Base-by-base conservation (phyloP, 2,113 vertebrate species). In the Hemibates koningsi region DNA sequence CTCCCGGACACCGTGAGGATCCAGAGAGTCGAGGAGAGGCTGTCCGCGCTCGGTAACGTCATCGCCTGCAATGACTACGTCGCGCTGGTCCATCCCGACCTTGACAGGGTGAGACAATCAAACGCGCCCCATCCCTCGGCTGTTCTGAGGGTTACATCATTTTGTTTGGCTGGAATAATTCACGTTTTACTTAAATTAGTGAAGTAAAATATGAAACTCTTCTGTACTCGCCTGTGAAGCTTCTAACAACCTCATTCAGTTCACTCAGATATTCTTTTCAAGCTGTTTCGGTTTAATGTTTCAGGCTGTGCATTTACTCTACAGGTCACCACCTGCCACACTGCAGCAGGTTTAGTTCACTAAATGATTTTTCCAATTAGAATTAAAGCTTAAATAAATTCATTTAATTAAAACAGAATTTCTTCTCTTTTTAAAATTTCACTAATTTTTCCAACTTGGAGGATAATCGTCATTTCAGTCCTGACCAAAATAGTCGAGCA, bases 31-130 rank as follows among this genome's bases (percentile, higher is more conserved):
- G 98, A 99, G 92, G 98, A 99, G 92, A 93, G 98, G 1, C 96
- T 99, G 1, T 99, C 98, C 0, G 99, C 98, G 0, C 96, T 99
- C 52, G 99, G 99, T n/a, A 99, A 99, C 3, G 98, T 99, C 90
- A 96, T 97, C 19, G 95, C 98, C 79, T 99, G 98, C 95, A 99
- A 99, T 4, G 99, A 99, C 95, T 99, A 99, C 0, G 98, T 99
- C 7, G 98, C 99, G 29, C 97, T 99, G 24, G 97, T 99, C 10
- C 99, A 99, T 82, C 98, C 99, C 0, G 99, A 99, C 86, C 97
- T 99, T 0, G 99, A 99, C 95, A 95, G 98, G 97, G 99, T 99
- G 90, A 90, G 86, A 80, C 12, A 0, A 53, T n/a, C 9, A 19
- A 66, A 53, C 17, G 14, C 52, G 3, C 48, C n/a, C 24, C 29